Percentiles rank a stretch among this genome's conserved stretches.
These are phyloP conservation scores for Latrodectus hesperus DNA, from an alignment of 2,888 invertebrate species.

Conservation along the genomic window DNA sequence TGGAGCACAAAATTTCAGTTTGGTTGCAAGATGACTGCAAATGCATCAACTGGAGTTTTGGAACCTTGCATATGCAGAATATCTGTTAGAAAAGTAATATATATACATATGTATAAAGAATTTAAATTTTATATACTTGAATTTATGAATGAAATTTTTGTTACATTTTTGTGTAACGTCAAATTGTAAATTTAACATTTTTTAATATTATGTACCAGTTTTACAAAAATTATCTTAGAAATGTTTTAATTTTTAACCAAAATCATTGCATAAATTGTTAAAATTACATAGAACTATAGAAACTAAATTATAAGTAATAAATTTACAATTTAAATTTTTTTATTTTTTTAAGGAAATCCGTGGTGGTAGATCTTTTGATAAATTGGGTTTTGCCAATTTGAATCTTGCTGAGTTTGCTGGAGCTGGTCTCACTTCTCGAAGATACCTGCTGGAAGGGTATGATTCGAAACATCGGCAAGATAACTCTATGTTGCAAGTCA, in stretches of 20 bases:
- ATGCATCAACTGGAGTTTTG: conserved; percentile 93
- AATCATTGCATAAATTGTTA: conserved; percentile 8
- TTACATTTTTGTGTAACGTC: too few relatives aligned
- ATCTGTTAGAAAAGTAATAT: conserved; percentile 90
- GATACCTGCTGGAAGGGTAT: conserved; percentile 96
- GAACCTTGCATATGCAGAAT: conserved; percentile 94
- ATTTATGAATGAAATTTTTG: too few relatives aligned
- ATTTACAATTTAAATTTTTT: neutral
- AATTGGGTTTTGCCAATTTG: conserved; percentile 97
- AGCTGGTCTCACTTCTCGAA: conserved; percentile 87
- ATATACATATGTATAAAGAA: neutral
- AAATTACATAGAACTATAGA: too few relatives aligned
- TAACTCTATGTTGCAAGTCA: conserved; percentile 94
- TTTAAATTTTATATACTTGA: neutral
- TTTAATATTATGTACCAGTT: neutral
- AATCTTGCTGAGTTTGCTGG: conserved; percentile 98
- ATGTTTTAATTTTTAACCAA: neutral
- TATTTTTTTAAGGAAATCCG: conserved; percentile 79
- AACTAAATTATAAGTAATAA: too few relatives aligned
- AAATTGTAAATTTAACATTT: neutral
- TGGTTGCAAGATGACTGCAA: conserved; percentile 97
- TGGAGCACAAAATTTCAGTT: conserved; percentile 95
- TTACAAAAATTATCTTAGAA: neutral
- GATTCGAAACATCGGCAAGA: conserved; percentile 91
- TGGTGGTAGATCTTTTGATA: conserved; percentile 90